These are phyloP conservation scores for Lacerta agilis DNA, from an alignment of 2,797 vertebrate genomes.

Conservation along the genomic window DNA sequence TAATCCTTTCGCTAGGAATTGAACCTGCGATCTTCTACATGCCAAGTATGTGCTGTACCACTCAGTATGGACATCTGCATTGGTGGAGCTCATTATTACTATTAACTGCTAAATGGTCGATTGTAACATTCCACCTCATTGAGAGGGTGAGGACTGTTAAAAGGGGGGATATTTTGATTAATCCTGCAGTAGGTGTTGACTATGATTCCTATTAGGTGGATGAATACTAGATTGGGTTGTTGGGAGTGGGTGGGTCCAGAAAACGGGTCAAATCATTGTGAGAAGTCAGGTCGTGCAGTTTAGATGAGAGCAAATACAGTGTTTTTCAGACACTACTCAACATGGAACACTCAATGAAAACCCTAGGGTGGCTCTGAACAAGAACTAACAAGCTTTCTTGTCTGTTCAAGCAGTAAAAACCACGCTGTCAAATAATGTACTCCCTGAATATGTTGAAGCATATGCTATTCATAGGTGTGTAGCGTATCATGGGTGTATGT, in stretches of 20 bases:
- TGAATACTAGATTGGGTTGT: not conserved
- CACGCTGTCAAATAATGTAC: constrained; percentile 25
- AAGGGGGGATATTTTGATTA: not conserved
- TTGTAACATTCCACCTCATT: not conserved
- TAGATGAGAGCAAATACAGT: not conserved
- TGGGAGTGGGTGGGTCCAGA: not conserved
- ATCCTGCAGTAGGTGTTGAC: not conserved
- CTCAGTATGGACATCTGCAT: constrained; percentile 43
- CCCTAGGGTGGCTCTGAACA: constrained; percentile 20
- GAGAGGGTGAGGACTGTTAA: not conserved
- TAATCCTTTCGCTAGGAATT: not conserved
- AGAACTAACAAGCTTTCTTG: constrained; percentile 30
- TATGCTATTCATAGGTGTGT: constrained; percentile 5
- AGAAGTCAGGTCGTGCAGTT: accelerated
- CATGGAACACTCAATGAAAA: not conserved
- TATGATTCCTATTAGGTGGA: not conserved
- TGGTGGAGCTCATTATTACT: constrained; percentile 7
- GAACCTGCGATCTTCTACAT: not conserved
- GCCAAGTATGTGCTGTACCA: not conserved
- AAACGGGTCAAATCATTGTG: constrained; percentile 7
- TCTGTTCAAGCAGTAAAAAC: constrained; percentile 19
- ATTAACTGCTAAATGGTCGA: not conserved
- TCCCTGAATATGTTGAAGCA: constrained; percentile 17
- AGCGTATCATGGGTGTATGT: not conserved
- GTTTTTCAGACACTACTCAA: constrained; percentile 34